These are phyloP conservation scores for Zosterops borbonicus DNA, from an alignment of 2,113 vertebrate genomes.

Conservation along the genomic window DNA sequence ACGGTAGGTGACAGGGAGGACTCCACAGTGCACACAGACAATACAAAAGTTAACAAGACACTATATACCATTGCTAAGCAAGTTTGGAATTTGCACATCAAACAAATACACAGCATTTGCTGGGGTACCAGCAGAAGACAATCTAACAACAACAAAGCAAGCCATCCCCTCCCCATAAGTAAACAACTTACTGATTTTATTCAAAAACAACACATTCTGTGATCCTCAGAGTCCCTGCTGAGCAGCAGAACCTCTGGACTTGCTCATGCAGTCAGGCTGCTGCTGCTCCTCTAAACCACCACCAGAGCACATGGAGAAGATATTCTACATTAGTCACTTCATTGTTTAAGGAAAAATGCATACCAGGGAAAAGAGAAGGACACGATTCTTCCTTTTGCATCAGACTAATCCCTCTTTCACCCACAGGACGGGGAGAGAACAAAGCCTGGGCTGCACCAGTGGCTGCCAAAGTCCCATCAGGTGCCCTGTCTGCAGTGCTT, in stretches of 20 bases:
- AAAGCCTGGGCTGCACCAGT: background rate
- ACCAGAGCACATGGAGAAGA: background rate
- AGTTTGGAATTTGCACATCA: background rate
- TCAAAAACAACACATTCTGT: background rate
- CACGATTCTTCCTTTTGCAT: background rate
- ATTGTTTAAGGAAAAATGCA: conserved; percentile 21
- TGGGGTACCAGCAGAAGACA: background rate
- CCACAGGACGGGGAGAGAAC: background rate
- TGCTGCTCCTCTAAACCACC: background rate
- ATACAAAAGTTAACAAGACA: background rate
- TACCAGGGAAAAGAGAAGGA: background rate
- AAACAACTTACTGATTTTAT: background rate
- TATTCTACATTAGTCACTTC: background rate
- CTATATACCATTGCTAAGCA: background rate
- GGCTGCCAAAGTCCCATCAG: background rate
- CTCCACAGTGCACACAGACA: background rate
- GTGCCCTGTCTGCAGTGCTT: background rate
- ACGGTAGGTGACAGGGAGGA: background rate
- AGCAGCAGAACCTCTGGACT: background rate
- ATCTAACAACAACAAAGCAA: background rate
- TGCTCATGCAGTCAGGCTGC: background rate
- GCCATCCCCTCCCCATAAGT: background rate
- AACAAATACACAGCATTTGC: background rate
- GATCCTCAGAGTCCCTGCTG: background rate
- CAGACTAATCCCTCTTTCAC: background rate